phyloP scores from a whole-genome alignment of 2,113 vertebrate genomes.

The Felis chaus region DNA sequence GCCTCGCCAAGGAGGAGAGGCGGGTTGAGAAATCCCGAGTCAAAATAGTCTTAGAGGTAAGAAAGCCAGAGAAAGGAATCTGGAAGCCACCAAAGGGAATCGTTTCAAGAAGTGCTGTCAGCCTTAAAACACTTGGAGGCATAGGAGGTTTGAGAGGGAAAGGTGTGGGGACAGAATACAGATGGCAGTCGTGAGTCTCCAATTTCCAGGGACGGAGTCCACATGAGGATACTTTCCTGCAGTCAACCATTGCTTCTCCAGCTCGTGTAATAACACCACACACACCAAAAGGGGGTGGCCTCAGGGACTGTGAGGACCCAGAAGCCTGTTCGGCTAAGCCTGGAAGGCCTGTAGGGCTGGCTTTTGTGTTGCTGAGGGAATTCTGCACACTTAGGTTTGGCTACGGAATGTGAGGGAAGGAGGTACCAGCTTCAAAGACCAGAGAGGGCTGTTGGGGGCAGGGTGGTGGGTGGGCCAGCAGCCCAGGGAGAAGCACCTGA shows the following conservation, averaged over 20 bases:
- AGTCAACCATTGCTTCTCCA: background rate
- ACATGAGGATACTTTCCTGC: background rate
- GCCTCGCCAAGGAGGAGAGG: background rate
- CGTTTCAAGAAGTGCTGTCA: background rate
- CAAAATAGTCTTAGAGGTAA: background rate
- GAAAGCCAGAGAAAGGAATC: background rate
- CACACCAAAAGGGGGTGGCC: background rate
- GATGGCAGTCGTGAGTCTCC: background rate
- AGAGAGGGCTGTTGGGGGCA: background rate
- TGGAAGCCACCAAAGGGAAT: background rate
- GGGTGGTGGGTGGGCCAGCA: background rate
- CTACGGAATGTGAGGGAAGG: background rate
- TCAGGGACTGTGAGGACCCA: background rate
- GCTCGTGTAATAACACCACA: too few relatives aligned
- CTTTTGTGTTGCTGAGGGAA: conserved; percentile 24
- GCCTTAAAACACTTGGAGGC: background rate
- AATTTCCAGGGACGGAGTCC: background rate
- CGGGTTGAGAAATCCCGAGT: background rate
- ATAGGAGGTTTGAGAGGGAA: background rate
- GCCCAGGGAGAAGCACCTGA: background rate
- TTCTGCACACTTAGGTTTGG: background rate
- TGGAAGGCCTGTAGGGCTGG: background rate
- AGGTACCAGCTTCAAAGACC: background rate
- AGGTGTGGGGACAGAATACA: background rate
- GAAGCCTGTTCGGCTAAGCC: background rate